Base-by-base conservation (phyloP, 2,113 vertebrate genomes). In the Istiophorus platypterus region DNA sequence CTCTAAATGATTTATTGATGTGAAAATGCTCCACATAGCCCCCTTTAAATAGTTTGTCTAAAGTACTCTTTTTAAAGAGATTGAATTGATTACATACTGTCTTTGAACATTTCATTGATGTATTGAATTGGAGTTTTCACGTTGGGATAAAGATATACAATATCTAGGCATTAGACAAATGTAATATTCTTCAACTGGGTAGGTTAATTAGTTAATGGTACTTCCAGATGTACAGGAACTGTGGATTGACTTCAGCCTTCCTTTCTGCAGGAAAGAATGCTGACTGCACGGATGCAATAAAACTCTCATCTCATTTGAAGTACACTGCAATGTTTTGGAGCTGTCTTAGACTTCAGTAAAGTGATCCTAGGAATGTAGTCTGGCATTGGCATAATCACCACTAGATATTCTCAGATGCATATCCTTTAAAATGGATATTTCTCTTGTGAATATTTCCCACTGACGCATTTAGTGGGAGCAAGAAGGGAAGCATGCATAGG, bases 1-100 rank as follows among this genome's bases (percentile, higher is more conserved):
- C 39, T 84, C 61, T 34, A 87, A 82, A 87, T 84, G 52, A 85
- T 76, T 87, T 73, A 83, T 86, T 83, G 75, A 84, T 84, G 31
- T 37, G 45, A 63, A 79, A 82, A 72, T 31, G 42, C 77, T 61
- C 61, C 0, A 6, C 45, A 34, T n/a, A 45, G 34, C 18, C 22
- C 34, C 31, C 26, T 80, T 76, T 39, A 73, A 54, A 61, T 51
- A 41, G 24, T 85, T 85, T 80, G 63, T 63, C 59, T 77, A 29
- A 75, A 72, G 42, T 65, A 42, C 62, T 75, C 61, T 59, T 39
- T 58, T 72, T 64, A 22, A 56, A 62, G 59, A 69, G 9, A 68
- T 49, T 62, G 31, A 27, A 71, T 69, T 65, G 79, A 78, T 82
- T 49, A 6, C 22, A 37, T 24, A 24, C 49, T 61, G 26, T 26